Evolutionary conservation across 2,113 vertebrate species (phyloP).

Genomic region (Pyrgilauda ruficollis): DNA sequence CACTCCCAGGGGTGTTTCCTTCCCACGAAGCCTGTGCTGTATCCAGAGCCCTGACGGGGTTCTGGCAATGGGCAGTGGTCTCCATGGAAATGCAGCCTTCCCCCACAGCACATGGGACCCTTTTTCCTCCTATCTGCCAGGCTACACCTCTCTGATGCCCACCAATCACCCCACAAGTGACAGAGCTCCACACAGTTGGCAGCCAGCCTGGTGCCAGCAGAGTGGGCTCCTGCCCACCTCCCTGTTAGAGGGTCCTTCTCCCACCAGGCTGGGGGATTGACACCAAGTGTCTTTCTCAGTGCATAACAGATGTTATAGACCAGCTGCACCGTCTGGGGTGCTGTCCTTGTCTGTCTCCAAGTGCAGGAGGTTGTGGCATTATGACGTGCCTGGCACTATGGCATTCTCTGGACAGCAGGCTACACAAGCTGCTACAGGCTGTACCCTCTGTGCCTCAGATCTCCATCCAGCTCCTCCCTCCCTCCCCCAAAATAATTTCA

Average conservation of each 20-base stretch:
- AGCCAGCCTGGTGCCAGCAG: background rate
- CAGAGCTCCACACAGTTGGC: fast-evolving
- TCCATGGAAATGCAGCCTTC: background rate
- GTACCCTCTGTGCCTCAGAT: background rate
- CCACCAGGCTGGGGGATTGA: background rate
- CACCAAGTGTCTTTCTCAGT: background rate
- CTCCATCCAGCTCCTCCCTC: background rate
- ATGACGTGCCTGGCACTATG: background rate
- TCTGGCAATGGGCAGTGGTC: background rate
- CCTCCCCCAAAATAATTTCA: background rate
- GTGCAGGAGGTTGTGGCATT: background rate
- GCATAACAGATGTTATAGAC: background rate
- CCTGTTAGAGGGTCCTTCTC: background rate
- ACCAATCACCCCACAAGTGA: background rate
- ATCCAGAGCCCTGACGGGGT: no score
- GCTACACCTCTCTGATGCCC: background rate
- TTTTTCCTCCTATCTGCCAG: background rate
- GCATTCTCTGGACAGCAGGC: background rate
- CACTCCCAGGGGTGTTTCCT: background rate
- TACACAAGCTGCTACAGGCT: fast-evolving
- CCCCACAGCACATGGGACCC: background rate
- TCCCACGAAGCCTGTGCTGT: background rate
- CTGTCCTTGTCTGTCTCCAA: background rate
- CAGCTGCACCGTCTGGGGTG: background rate
- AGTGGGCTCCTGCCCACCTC: background rate